These are phyloP conservation scores for Tiliacea citrago DNA, from an alignment of 2,888 invertebrate genomes.

Conservation along the genomic window DNA sequence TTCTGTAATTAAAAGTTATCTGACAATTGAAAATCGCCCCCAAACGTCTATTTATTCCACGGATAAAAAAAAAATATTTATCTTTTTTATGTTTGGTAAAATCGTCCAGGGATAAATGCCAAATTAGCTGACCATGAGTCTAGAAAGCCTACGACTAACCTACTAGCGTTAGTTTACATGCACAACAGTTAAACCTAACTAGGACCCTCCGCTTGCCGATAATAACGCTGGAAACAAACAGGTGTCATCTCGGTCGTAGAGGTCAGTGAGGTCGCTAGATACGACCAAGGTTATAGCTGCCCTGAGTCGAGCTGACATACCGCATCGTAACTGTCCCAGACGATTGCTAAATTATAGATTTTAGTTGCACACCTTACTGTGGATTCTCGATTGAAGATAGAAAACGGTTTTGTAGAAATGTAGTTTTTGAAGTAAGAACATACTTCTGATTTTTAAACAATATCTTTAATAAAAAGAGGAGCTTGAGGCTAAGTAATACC, in stretches of 20 bases:
- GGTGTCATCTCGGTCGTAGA: slow-evolving; percentile 27
- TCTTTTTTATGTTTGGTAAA: background rate
- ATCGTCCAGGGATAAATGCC: background rate
- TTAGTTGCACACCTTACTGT: slow-evolving; percentile 26
- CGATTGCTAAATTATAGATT: slow-evolving; percentile 57
- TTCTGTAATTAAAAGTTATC: too few species aligned
- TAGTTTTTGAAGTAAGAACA: too few species aligned
- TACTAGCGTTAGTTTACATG: background rate
- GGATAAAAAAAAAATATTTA: too few species aligned
- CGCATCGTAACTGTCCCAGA: slow-evolving; percentile 51
- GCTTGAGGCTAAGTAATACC: too few species aligned
- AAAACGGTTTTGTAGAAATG: too few species aligned
- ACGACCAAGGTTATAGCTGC: slow-evolving; percentile 53
- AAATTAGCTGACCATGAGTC: background rate
- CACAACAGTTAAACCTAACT: background rate
- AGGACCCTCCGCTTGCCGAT: background rate
- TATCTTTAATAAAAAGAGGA: too few species aligned
- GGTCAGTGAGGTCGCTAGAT: slow-evolving; percentile 38
- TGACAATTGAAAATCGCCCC: too few species aligned
- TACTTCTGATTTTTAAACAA: too few species aligned
- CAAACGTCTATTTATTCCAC: too few species aligned
- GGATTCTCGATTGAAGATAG: slow-evolving; percentile 31
- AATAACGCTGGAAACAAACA: slow-evolving; percentile 43
- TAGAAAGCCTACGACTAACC: background rate
- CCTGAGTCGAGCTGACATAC: slow-evolving; percentile 46